Evolutionary conservation across 2,797 vertebrate genomes (phyloP).

Genomic region (Pyrrhura leucotis): DNA sequence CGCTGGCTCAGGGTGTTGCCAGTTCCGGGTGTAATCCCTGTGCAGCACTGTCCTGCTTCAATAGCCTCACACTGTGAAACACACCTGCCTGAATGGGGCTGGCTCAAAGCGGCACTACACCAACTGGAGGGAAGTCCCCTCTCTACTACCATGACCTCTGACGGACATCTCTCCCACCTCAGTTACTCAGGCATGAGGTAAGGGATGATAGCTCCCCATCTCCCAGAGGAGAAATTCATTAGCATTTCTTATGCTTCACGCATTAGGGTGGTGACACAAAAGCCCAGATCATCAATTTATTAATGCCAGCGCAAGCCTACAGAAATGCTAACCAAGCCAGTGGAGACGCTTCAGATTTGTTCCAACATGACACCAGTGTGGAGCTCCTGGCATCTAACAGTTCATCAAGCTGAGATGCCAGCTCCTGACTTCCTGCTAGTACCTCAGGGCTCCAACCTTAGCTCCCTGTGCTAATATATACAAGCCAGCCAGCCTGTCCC

Average conservation of each 20-base stretch:
- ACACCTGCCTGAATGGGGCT: fast-evolving
- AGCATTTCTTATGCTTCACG: not conserved
- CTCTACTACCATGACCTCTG: not conserved
- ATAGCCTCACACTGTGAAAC: fast-evolving
- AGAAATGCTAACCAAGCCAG: not conserved
- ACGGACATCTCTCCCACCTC: not conserved
- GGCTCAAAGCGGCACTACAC: not conserved
- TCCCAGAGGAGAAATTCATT: not conserved
- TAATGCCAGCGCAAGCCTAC: not conserved
- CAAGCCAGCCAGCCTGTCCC: not conserved
- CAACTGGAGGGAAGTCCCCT: not conserved
- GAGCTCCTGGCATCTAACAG: not conserved
- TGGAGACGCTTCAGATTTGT: not conserved
- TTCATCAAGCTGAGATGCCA: not conserved
- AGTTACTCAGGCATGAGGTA: not conserved
- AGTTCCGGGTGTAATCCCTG: not conserved
- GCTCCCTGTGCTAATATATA: not conserved
- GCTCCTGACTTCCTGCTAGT: not conserved
- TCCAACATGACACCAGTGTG: not conserved
- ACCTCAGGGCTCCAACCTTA: not conserved
- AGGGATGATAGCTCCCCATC: not conserved
- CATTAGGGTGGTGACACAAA: not conserved
- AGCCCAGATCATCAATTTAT: not conserved
- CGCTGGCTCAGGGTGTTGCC: not conserved
- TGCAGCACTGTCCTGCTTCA: not conserved